Evolutionary conservation across 1,140 invertebrate genomes (phyloP), one percentile per base, ranked within the genome.

Genomic region (Drosophila tropicalis): DNA sequence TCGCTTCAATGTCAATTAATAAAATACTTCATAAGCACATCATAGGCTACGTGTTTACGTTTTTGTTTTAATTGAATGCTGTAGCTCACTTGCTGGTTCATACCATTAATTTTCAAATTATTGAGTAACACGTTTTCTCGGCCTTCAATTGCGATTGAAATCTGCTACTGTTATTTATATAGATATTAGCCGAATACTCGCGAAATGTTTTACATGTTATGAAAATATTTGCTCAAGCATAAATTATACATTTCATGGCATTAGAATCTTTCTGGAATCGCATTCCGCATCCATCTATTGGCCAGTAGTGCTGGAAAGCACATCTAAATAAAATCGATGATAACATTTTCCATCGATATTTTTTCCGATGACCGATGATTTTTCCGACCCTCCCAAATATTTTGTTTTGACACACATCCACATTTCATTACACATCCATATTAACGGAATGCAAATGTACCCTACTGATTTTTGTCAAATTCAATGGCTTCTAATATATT

Each of bases 91-190:
- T 83, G 78, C 81, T 73, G 71, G 77, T 69, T 61, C 58, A 55
- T 51, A 44, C 36, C 36, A 44, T 62, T 57, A 58, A 61, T 32
- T 57, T 56, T 34, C 17, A 25, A 64, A 72, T 87, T 87, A 79
- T 85, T 87, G 75, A 87, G 82, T 85, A 85, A 85, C 82, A 82
- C 71, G 71, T 80, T 67, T 72, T 40, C 47, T 69, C 62, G 51
- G 47, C 55, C 3, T 47, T 47, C 17, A 51, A 51, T 19, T 62
- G 41, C 36, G 41, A 54, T 51, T 70, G 19, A 40, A 29, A 32
- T 41, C 54, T 55, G 57, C 63, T 76, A 60, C 70, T 76, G 58
- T 63, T 34, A 54, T 17, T 76, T 64, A 22, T 36, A 32, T 58
- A 15, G 36, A 39, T 39, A 34, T 58, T 36, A 69, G 58, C 47